Evolutionary conservation across 1,140 invertebrate genomes (phyloP), one percentile per base, ranked within the genome.

Genomic region (Caerostris darwini): DNA sequence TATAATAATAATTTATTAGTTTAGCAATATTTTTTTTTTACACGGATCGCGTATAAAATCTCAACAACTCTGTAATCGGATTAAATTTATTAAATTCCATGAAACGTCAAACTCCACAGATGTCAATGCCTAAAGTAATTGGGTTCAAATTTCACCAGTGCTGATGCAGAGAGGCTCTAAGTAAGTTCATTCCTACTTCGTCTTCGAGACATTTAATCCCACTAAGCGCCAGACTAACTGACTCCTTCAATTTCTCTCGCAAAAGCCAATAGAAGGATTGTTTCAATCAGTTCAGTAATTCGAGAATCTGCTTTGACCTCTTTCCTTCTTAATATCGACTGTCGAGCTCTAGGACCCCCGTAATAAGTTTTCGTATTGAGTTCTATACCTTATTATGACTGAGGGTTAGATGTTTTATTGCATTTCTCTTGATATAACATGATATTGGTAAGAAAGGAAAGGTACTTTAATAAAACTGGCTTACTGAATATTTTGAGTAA

Each of bases 211-310:
- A 87, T 87, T 17, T 87, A 87, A 87, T 87, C 58, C 14, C 5
- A 6, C 85, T 14, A 87, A 61, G 12, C 34, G 7, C 17, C 59
- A 59, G 57, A 61, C 85, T 57, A 34, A 59, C 85, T 64, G 34
- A 14, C 34, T 64, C 85, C 59, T 61, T 53, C 59, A 87, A 87
- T 64, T 64, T 53, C 85, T 64, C 7, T 57, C 85, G 2, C 4
- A 19, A 61, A 64, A 87, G 85, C 58, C 64, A 87, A 87, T 87
- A 87, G 10, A 64, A 87, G 85, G 59, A 87, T 61, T 64, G 57
- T 7, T 14, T 14, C 57, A 61, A 87, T 87, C 85, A 64, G 58
- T 50, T 7, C 59, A 17, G 85, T 87, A 87, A 87, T 87, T 64
- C 85, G 85, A 87, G 85, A 87, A 83, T 83, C 82, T 83, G 54